Evolutionary conservation across 2,797 vertebrate species (phyloP).

Genomic region (Eidolon dupreanum): DNA sequence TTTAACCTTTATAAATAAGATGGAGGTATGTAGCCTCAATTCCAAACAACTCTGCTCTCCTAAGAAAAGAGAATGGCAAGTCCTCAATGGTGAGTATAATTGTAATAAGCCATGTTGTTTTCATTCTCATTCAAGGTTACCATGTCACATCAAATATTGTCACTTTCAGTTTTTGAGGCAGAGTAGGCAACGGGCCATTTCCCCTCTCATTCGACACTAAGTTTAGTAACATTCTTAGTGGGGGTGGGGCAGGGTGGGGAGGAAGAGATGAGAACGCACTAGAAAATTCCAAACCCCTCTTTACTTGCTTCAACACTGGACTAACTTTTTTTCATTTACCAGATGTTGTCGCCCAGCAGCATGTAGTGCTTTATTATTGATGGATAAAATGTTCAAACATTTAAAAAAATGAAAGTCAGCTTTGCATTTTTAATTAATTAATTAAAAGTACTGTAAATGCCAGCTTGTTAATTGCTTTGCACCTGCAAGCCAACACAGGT

Average conservation of each 20-base stretch:
- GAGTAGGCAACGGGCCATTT: conserved; percentile 53
- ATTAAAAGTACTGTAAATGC: conserved; percentile 97
- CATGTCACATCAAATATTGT: conserved; percentile 61
- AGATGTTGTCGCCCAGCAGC: conserved; percentile 87
- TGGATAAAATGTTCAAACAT: conserved; percentile 94
- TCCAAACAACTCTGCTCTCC: conserved; percentile 56
- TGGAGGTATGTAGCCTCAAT: conserved; percentile 54
- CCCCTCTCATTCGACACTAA: conserved; percentile 4
- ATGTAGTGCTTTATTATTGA: conserved; percentile 89
- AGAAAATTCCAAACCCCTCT: conserved; percentile 66
- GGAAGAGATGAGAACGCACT: not conserved
- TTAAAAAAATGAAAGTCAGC: conserved; percentile 92
- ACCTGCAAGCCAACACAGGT: conserved; percentile 95
- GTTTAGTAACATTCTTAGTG: conserved; percentile 1
- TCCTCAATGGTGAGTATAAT: conserved; percentile 72
- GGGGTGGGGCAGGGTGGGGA: not conserved
- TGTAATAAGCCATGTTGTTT: conserved; percentile 67
- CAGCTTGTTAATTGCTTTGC: conserved; percentile 98
- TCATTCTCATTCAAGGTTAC: conserved; percentile 71
- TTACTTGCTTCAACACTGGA: conserved; percentile 62
- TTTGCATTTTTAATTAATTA: conserved; percentile 96
- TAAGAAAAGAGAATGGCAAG: conserved; percentile 71
- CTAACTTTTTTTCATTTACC: conserved; percentile 84
- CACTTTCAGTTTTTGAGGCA: conserved; percentile 67
- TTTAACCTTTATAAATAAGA: conserved; percentile 83